Evolutionary conservation across 2,113 vertebrate genomes (phyloP), one percentile per base, ranked within the genome.

Genomic region (Salvator merianae): DNA sequence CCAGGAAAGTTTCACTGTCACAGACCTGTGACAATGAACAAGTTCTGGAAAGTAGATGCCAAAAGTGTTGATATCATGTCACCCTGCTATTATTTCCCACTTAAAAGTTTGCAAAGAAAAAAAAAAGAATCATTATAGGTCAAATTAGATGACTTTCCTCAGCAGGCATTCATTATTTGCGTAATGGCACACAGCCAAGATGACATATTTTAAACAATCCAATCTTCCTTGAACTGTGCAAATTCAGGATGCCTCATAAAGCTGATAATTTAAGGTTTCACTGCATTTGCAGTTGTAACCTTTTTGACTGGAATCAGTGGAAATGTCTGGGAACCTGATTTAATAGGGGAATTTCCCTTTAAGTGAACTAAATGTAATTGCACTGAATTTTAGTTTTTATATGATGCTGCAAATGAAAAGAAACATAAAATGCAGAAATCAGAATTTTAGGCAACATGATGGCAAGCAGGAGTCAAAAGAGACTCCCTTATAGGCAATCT

Each of bases 1-100:
- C 71, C 76, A 72, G n/a, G 68, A 84, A 84, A 84, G 66, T 84
- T 84, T 84, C 26, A 53, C 38, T 79, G 16, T 87, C 84, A 87
- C 82, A 80, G 55, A 53, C 18, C 36, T 7, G 0, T 84, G 78
- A 91, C 77, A 53, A 18, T 68, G 40, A 89, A 30, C 32, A 81
- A 65, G 47, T 74, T 82, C 28, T 81, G 43, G 36, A 82, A 55
- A 63, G 70, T 63, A 14, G 72, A 24, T 79, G 89, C 14, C 40
- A 84, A 80, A 82, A 43, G 24, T n/a, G 9, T 38, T 3, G 86
- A 5, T 76, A 72, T 59, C 7, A 75, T 81, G 38, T 34, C 79
- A 36, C 5, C 0, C 30, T 80, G 50, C 74, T 68, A 73, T 78
- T 63, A 84, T 63, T 2, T 70, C 79, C 30, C 18, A 86, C 76